Evolutionary conservation across 2,797 vertebrate species (phyloP).

Genomic region (Thamnophis elegans): DNA sequence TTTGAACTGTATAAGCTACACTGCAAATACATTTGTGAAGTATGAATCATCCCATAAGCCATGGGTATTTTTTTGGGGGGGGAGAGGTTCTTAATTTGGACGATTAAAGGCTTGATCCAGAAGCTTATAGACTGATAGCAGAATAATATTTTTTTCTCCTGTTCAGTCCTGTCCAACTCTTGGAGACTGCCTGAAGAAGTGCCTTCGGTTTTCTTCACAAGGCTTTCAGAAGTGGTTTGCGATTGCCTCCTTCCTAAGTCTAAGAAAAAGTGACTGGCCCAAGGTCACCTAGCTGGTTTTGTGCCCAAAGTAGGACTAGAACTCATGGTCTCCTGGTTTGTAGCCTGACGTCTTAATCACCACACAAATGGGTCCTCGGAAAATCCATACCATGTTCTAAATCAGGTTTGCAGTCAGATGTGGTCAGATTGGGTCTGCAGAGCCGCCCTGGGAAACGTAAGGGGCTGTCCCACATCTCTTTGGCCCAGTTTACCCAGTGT

Average conservation of each 20-base stretch:
- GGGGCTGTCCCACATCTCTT: no score
- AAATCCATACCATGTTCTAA: background rate
- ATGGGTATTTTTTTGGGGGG: no score
- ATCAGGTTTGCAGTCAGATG: background rate
- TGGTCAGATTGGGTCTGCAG: no score
- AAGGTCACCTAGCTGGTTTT: background rate
- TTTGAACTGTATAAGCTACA: background rate
- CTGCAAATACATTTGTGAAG: background rate
- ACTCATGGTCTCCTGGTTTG: background rate
- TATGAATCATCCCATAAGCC: background rate
- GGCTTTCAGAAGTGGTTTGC: background rate
- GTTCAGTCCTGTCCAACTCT: background rate
- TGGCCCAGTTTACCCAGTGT: no score
- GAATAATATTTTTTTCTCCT: background rate
- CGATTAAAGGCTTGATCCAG: background rate
- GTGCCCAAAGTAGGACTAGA: background rate
- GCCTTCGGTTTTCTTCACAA: background rate
- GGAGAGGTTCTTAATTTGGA: background rate
- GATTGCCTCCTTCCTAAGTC: background rate
- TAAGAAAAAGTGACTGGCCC: background rate
- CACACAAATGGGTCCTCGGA: background rate
- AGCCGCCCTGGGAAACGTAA: no score
- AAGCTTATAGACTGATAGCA: background rate
- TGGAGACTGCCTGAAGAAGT: background rate
- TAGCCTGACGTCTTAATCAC: background rate